These are phyloP conservation scores for Orthonychiurus folsomi DNA, from an alignment of 2,888 invertebrate species.

Conservation along the genomic window DNA sequence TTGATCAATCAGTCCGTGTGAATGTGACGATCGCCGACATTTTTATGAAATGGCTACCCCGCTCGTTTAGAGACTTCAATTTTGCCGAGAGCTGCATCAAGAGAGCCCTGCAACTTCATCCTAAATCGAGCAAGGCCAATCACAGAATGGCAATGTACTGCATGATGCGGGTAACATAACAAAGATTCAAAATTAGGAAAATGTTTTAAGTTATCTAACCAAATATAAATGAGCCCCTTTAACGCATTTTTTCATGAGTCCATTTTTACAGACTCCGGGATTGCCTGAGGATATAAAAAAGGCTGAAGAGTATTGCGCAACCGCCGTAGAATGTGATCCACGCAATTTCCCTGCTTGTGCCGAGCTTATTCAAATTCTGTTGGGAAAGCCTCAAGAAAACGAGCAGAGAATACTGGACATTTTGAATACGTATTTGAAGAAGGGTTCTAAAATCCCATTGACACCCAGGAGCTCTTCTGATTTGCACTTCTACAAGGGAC, in stretches of 20 bases:
- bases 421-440: neutral
- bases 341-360: constrained; percentile 13
- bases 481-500: neutral
- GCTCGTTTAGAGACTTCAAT: constrained; percentile 16
- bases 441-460: neutral
- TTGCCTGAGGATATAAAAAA: constrained; percentile 8
- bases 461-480: neutral
- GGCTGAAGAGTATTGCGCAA: constrained; percentile 2
- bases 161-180: constrained; percentile 12
- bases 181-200: neutral
- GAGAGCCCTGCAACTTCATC: constrained; percentile 17
- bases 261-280: too few species aligned
- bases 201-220: too few species aligned
- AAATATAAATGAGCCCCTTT: too few species aligned
- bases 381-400: constrained; percentile 2
- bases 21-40: constrained; percentile 20
- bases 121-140: constrained; percentile 29
- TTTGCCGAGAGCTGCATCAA: constrained; percentile 18
- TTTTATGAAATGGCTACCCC: constrained; percentile 18
- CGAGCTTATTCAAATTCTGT: constrained; percentile 8
- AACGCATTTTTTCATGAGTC: too few species aligned
- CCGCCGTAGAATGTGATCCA: constrained; percentile 5
- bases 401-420: neutral
- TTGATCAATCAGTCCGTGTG: constrained; percentile 14
- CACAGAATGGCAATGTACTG: constrained; percentile 21